Evolutionary conservation across 2,888 invertebrate genomes (phyloP).

Genomic region (Andrena camellia): DNA sequence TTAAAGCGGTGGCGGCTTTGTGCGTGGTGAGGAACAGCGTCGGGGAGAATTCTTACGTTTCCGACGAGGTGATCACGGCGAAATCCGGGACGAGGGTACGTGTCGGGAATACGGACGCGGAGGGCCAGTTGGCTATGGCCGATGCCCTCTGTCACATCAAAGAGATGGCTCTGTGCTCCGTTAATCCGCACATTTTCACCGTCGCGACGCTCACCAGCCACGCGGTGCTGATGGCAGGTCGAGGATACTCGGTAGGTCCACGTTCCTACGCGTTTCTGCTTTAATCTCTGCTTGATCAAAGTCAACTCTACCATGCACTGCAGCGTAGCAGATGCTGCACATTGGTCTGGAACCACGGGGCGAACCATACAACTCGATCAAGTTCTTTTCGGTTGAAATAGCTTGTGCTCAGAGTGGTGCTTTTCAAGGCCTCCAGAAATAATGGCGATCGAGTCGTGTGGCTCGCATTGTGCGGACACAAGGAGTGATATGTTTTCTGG

Average conservation of each 20-base stretch:
- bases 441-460: no score
- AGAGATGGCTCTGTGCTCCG: conserved; percentile 89
- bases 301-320: neutral
- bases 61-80: conserved; percentile 95
- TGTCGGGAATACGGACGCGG: conserved; percentile 97
- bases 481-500: no score
- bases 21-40: conserved; percentile 96
- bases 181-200: conserved; percentile 94
- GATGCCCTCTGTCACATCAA: conserved; percentile 93
- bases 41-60: conserved; percentile 94
- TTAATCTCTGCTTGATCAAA: neutral
- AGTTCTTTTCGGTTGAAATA: no score
- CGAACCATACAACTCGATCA: no score
- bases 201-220: conserved; percentile 97
- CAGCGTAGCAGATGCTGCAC: neutral
- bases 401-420: no score
- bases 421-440: no score
- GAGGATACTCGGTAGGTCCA: conserved; percentile 89
- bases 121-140: conserved; percentile 97
- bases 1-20: conserved; percentile 93
- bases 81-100: conserved; percentile 94
- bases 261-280: neutral
- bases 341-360: neutral
- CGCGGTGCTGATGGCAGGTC: conserved; percentile 89
- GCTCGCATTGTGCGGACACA: no score